Evolutionary conservation across 1,140 invertebrate species (phyloP).

Genomic region (Zelostemma sp.): DNA sequence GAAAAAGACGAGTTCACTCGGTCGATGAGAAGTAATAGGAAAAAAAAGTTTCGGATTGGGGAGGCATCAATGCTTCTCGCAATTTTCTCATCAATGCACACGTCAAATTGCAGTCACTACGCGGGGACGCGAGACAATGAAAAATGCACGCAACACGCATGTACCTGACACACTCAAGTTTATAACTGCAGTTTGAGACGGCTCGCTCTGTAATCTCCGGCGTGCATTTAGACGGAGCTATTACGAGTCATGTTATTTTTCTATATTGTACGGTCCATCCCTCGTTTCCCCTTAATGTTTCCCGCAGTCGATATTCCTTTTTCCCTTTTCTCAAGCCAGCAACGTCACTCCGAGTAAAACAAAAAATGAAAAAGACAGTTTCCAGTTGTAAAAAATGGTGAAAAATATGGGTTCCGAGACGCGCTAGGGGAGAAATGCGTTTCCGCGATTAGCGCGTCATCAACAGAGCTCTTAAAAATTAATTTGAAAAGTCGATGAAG

Average conservation of each 20-base stretch:
- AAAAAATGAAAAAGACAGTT: no score
- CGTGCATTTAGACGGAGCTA: constrained; percentile 20
- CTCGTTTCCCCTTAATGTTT: constrained; percentile 4
- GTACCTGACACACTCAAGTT: constrained; percentile 25
- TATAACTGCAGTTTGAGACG: constrained; percentile 32
- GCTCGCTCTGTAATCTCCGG: constrained; percentile 17
- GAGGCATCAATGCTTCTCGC: constrained; percentile 40
- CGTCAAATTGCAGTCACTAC: constrained; percentile 38
- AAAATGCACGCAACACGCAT: constrained; percentile 52
- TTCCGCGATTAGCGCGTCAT: not conserved
- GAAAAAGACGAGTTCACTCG: not conserved
- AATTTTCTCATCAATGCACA: constrained; percentile 54
- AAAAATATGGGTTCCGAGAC: no score
- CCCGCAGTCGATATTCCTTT: not conserved
- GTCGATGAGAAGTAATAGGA: not conserved
- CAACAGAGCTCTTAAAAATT: constrained; percentile 42
- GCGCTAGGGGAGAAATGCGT: no score
- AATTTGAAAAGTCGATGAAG: constrained; percentile 48
- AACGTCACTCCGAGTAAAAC: no score
- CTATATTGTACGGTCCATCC: constrained; percentile 14
- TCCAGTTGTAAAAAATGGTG: not conserved
- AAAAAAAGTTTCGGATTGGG: not conserved
- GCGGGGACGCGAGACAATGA: constrained; percentile 51
- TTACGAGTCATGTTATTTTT: constrained; percentile 28
- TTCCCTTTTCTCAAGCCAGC: no score